Conservation (phyloP, 2,888 invertebrate species). For the Antheraea yamamai region DNA sequence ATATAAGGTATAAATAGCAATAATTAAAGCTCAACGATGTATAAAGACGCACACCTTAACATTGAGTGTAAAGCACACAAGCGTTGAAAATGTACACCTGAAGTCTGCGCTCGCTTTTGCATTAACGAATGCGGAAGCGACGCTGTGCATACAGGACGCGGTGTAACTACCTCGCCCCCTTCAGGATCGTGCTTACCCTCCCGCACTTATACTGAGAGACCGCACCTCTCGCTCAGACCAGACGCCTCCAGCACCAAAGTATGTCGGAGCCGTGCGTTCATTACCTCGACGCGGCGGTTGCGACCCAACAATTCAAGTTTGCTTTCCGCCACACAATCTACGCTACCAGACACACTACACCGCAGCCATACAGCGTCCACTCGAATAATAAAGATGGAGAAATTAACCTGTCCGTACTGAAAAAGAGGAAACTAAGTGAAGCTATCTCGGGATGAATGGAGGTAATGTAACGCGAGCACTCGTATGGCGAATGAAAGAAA, state of each 20-base stretch:
- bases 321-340: constrained; percentile 80
- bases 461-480: constrained; percentile 77
- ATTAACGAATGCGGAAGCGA: constrained; percentile 82
- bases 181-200: constrained; percentile 38
- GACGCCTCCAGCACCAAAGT: constrained; percentile 73
- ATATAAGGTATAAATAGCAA: constrained; percentile 73
- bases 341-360: constrained; percentile 74
- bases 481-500: constrained; percentile 78
- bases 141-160: constrained; percentile 80
- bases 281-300: constrained; percentile 71
- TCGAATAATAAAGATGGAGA: constrained; percentile 82
- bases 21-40: constrained; percentile 73
- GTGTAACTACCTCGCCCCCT: constrained; percentile 57
- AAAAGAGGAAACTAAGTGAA: constrained; percentile 82
- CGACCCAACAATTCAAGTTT: constrained; percentile 82
- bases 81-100: constrained; percentile 82
- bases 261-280: constrained; percentile 79
- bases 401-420: constrained; percentile 77
- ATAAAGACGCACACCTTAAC: constrained; percentile 78
- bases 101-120: constrained; percentile 80
- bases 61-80: constrained; percentile 77
- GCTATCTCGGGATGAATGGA: constrained; percentile 78
- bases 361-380: constrained; percentile 70
- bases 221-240: constrained; percentile 69
- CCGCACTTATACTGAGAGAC: constrained; percentile 40